Base-by-base conservation (phyloP, 2,797 vertebrate species). In the Euthynnus affinis region DNA sequence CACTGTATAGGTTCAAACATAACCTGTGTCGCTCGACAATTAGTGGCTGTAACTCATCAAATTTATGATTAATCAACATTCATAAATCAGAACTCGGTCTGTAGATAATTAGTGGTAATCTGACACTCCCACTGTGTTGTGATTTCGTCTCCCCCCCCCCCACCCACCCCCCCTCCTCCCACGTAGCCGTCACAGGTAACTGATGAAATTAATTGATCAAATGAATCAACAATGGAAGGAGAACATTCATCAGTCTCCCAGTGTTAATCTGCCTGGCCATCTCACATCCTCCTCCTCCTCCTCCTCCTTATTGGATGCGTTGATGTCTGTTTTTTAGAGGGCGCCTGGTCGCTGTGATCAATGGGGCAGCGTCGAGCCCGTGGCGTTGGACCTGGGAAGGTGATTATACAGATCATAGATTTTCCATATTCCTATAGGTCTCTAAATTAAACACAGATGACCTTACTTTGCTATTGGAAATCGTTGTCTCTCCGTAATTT, bases 331-430 rank as follows among this genome's bases (percentile, higher is more conserved):
- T 86, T 83, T 82, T 82, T 74, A 79, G 83, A 88, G 78, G 78
- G 85, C 67, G n/a, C 49, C 46, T 49, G 42, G 32, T 32, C 5
- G 0, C 71, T 14, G 48, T 74, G 87, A 93, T 92, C 91, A 88
- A 88, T 87, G 80, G 80, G 18, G 9, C 32, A 25, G 57, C 8
- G 1, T 18, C 20, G 58, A 64, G 55, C 67, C 53, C 32, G 27
- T 12, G 17, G 72, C 44, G 0, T 59, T 27, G 0, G 20, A 71
- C 57, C 65, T 32, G 61, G 64, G 61, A 72, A 83, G 74, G 85
- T 82, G 82, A 93, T 91, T 91, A 93, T 88, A 86, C 78, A 70
- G 61, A 44, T 72, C 69, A 92, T 88, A 79, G 91, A 93, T 93
- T 92, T 89, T 86, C 91, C 85, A 93, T 93, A 91, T 87, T 87